Base-by-base conservation (phyloP, 1,140 invertebrate species). In the Microvelia longipes region DNA sequence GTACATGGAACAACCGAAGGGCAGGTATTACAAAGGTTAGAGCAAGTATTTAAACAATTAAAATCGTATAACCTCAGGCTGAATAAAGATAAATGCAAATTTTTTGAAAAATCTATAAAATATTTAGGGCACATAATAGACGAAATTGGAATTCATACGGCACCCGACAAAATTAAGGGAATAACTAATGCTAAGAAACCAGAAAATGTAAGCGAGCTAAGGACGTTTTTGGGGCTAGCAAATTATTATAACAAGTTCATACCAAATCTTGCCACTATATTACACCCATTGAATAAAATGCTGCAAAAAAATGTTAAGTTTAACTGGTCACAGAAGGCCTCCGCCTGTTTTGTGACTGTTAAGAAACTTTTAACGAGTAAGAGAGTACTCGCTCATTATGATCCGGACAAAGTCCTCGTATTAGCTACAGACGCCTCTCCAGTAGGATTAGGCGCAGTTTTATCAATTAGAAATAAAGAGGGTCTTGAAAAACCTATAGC, bases 401-500 rank as follows among this genome's bases (percentile, higher is more conserved):
- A 64, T 26, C 15, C 15, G 2, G 24, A 25, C 24, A 26, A 24
- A 64, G 5, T 25, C 62, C 5, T 64, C 2, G 24, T 15, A 2
- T 24, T 64, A 64, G 62, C 62, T 2, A 24, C 15, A 13, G 62
- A 64, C 24, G 62, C 62, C 15, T 64, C 62, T 13, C 15, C 15
- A 24, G 25, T 64, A 24, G 73, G 67, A 26, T n/a, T 70, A 28
- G 73, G 72, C 15, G 72, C 29, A n/a, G 72, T 74, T 15, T 30
- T 74, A 28, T 15, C 27, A 19, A 69, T 71, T 61, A 29, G 69
- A 19, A 69, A 77, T 66, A 73, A 73, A 19, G 60, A 68, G 29
- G 74, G 74, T 24, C 68, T 68, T 2, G 78, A 81, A 72, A 68
- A 69, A 70, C 79, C 80, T 25, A 79, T 85, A 65, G 76, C 77